Conservation (phyloP, 2,113 vertebrate species). For the Trogon surrucura region DNA sequence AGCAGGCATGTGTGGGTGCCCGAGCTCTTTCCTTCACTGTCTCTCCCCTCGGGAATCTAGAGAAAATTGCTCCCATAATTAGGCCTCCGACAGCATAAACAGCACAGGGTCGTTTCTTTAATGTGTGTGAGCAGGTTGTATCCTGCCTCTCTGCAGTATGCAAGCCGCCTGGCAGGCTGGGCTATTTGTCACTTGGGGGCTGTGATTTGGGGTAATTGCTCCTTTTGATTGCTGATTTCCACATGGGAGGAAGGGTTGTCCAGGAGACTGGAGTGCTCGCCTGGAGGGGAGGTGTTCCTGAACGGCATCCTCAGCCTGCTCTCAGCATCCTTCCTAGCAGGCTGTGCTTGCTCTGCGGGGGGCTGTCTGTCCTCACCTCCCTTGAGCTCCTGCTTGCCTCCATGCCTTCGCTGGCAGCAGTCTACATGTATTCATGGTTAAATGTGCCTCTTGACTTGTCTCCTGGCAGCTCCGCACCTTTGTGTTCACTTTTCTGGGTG, state of each 20-base stretch:
- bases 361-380: not conserved
- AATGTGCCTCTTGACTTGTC: not conserved
- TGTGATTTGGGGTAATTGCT: slow-evolving; percentile 54
- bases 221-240: slow-evolving; percentile 62
- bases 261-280: not conserved
- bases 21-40: not conserved
- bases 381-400: not conserved
- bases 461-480: not conserved
- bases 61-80: slow-evolving; percentile 53
- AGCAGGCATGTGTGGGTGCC: not conserved
- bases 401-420: not conserved
- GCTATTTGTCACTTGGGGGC: slow-evolving; percentile 56
- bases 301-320: not conserved
- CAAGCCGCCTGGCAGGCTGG: slow-evolving; percentile 8
- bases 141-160: slow-evolving; percentile 1
- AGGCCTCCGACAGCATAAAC: slow-evolving; percentile 35
- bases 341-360: rapidly evolving
- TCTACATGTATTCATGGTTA: rapidly evolving
- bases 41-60: not conserved
- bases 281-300: not conserved
- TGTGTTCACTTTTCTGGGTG: not conserved
- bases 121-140: slow-evolving; percentile 43
- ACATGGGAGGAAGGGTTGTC: slow-evolving; percentile 24
- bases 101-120: slow-evolving; percentile 55
- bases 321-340: not conserved